Percentiles rank a stretch among this genome's conserved stretches.
Evolutionary conservation across 2,113 vertebrate genomes (phyloP).

Genomic region (Ictalurus punctatus): DNA sequence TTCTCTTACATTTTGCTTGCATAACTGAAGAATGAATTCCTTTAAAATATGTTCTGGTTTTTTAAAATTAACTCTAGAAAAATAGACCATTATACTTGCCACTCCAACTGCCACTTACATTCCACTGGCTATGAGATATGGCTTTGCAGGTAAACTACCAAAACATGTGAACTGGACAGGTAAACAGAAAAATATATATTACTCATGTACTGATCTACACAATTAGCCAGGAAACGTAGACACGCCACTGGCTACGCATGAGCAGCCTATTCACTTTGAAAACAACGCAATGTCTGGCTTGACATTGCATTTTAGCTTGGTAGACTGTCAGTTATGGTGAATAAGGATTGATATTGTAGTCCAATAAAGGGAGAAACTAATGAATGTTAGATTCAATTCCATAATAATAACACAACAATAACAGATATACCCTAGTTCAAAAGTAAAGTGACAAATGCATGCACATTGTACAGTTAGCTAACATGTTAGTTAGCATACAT

Average conservation of each 20-base stretch:
- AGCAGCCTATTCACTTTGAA: not conserved
- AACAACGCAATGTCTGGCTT: not conserved
- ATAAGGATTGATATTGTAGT: not conserved
- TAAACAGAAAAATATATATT: not conserved
- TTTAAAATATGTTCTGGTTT: not conserved
- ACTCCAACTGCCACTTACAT: not conserved
- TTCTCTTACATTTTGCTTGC: not conserved
- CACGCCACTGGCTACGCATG: not conserved
- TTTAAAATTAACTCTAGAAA: not conserved
- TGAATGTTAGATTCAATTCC: no score
- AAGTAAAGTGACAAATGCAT: not conserved
- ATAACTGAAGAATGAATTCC: not conserved
- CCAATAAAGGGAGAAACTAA: not conserved
- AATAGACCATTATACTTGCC: not conserved
- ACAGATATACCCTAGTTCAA: not conserved
- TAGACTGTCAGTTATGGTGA: not conserved
- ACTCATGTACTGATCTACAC: not conserved
- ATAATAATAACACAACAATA: no score
- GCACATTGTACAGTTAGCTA: not conserved
- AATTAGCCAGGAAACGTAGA: not conserved
- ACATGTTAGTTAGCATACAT: no score
- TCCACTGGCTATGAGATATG: not conserved
- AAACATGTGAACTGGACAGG: not conserved
- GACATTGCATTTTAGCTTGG: not conserved
- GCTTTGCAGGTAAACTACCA: not conserved